These are phyloP conservation scores for Albula goreensis DNA, from an alignment of 2,113 vertebrate species.

Conservation along the genomic window DNA sequence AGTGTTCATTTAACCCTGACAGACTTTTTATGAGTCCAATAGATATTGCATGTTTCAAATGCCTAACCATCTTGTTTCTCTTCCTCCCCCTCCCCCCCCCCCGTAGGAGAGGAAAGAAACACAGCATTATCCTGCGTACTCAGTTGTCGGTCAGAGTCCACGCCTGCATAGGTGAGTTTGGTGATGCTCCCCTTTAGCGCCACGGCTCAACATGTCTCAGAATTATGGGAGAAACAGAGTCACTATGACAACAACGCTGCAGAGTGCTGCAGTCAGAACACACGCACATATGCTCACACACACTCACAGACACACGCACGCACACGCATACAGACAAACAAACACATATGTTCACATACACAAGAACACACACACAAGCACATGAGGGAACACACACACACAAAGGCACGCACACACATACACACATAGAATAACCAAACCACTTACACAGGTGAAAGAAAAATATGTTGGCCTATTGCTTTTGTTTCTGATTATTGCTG, in stretches of 20 bases:
- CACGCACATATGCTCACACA: too few species aligned
- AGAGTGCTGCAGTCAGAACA: neutral
- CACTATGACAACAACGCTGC: neutral
- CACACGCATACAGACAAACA: neutral
- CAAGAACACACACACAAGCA: neutral
- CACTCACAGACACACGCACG: neutral
- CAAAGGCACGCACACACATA: neutral
- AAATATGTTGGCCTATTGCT: neutral
- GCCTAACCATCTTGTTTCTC: conserved; percentile 18
- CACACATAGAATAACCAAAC: neutral
- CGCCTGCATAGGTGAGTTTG: conserved; percentile 91
- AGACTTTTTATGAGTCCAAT: too few species aligned
- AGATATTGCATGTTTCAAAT: too few species aligned
- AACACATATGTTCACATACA: neutral
- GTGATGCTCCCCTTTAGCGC: neutral
- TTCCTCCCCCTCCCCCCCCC: conserved; percentile 29
- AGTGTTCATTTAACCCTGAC: too few species aligned
- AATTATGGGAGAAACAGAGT: neutral
- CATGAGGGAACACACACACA: neutral
- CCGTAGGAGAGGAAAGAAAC: conserved; percentile 88
- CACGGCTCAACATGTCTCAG: neutral
- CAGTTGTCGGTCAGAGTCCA: conserved; percentile 95
- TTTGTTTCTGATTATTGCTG: conserved; percentile 17
- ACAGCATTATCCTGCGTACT: conserved; percentile 90
- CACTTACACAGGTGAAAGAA: neutral